Percentiles rank a stretch among this genome's conserved stretches.
These are phyloP conservation scores for Stichodactyla helianthus DNA, from an alignment of 64 coral and sea anemone genomes.

Conservation along the genomic window DNA sequence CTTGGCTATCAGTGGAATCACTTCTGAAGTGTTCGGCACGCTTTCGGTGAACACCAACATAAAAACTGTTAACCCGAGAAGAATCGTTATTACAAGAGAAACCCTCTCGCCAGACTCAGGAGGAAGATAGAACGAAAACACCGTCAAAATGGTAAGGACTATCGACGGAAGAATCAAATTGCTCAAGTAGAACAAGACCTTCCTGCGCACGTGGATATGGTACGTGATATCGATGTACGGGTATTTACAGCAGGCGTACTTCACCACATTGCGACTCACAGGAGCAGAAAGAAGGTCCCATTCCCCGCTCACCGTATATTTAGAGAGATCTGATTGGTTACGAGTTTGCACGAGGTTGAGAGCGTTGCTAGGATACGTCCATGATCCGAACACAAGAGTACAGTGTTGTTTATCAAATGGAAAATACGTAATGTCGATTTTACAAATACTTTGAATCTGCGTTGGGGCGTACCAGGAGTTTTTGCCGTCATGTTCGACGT, in stretches of 20 bases:
- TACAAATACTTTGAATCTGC: slow-evolving; percentile 94
- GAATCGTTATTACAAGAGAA: slow-evolving; percentile 82
- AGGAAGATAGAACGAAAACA: slow-evolving; percentile 82
- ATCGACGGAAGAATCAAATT: slow-evolving; percentile 86
- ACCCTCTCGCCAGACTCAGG: slow-evolving; percentile 94
- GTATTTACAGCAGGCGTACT: slow-evolving; percentile 73
- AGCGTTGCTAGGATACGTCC: slow-evolving; percentile 72
- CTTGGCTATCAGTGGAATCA: slow-evolving; percentile 88
- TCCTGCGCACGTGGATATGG: slow-evolving; percentile 53
- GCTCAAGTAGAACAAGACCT: slow-evolving; percentile 79
- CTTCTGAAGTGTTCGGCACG: slow-evolving; percentile 70
- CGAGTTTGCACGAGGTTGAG: slow-evolving; percentile 60
- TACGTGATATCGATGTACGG: slow-evolving; percentile 86
- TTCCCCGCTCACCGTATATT: slow-evolving; percentile 83
- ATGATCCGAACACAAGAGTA: slow-evolving; percentile 79
- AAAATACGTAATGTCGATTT: slow-evolving; percentile 93
- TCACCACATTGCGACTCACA: slow-evolving; percentile 43
- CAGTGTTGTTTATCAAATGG: slow-evolving; percentile 88
- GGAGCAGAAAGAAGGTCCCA: slow-evolving; percentile 68
- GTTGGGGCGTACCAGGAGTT: slow-evolving; percentile 80
- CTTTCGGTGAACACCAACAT: slow-evolving; percentile 87
- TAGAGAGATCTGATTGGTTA: slow-evolving; percentile 60
- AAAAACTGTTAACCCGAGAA: slow-evolving; percentile 86
- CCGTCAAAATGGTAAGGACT: slow-evolving; percentile 58
- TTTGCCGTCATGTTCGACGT: slow-evolving; percentile 46